Evolutionary conservation across 2,113 vertebrate species (phyloP).

Genomic region (Istiophorus platypterus): DNA sequence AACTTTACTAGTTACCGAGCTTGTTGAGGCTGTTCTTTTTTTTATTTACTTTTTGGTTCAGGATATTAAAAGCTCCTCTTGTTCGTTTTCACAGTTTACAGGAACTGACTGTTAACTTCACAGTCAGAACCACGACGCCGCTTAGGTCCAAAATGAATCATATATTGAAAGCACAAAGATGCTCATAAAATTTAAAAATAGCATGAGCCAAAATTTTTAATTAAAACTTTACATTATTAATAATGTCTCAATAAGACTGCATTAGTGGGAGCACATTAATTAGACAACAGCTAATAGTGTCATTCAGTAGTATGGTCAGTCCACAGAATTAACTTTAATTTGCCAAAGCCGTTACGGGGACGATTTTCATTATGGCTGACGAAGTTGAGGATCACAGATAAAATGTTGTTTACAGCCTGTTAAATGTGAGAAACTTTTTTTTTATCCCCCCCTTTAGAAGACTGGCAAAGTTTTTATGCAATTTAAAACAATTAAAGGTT

Average conservation of each 20-base stretch:
- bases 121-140: not conserved
- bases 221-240: conserved; percentile 1
- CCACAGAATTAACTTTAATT: not conserved
- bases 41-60: not conserved
- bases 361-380: not conserved
- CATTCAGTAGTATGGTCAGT: not conserved
- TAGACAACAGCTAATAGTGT: not conserved
- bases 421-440: not conserved
- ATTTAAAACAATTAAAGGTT: too few species aligned
- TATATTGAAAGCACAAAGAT: not conserved
- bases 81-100: not conserved
- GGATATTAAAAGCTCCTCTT: not conserved
- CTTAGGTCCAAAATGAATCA: not conserved
- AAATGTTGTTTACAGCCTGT: not conserved
- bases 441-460: too few species aligned
- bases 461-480: too few species aligned
- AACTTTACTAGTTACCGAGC: not conserved
- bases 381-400: not conserved
- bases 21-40: too few species aligned
- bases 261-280: not conserved
- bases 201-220: not conserved
- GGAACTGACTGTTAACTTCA: not conserved
- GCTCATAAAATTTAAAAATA: conserved; percentile 5
- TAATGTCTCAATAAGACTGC: not conserved
- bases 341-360: too few species aligned